Conservation (phyloP, 2,797 vertebrate species). For the Tiaroga cobitis region DNA sequence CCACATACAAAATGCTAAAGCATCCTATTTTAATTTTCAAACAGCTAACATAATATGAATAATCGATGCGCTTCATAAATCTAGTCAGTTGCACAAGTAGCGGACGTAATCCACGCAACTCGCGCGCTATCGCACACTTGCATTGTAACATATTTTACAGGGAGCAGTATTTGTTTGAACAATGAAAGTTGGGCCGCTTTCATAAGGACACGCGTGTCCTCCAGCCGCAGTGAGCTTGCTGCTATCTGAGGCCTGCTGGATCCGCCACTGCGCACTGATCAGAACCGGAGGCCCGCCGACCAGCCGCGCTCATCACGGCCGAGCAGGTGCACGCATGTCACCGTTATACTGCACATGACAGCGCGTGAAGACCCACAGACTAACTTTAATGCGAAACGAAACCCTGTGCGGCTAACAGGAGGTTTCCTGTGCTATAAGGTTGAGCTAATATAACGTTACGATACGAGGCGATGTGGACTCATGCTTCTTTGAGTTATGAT, state of each 20-base stretch:
- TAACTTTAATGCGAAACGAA: neutral
- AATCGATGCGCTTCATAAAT: neutral
- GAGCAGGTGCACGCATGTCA: neutral
- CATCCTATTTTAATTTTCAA: neutral
- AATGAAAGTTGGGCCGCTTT: slow-evolving; percentile 3
- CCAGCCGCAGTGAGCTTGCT: slow-evolving; percentile 45
- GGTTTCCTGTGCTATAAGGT: slow-evolving; percentile 1
- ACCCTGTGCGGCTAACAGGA: slow-evolving; percentile 14
- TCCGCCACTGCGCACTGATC: slow-evolving; percentile 56
- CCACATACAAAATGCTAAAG: neutral
- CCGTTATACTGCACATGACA: slow-evolving; percentile 13
- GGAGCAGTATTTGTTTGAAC: too few species aligned
- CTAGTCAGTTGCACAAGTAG: neutral
- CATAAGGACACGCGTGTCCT: slow-evolving; percentile 28
- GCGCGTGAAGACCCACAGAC: neutral
- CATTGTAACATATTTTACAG: neutral
- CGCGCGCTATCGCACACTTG: neutral
- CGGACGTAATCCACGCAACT: slow-evolving; percentile 22
- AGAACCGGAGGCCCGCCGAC: slow-evolving; percentile 61
- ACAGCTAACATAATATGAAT: neutral
- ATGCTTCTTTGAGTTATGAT: slow-evolving; percentile 14
- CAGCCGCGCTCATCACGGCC: neutral
- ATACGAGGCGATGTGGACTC: neutral
- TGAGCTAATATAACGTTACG: slow-evolving; percentile 21
- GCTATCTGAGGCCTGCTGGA: slow-evolving; percentile 66